These are phyloP conservation scores for Nebria salina DNA, from an alignment of 2,888 invertebrate genomes.

Conservation along the genomic window DNA sequence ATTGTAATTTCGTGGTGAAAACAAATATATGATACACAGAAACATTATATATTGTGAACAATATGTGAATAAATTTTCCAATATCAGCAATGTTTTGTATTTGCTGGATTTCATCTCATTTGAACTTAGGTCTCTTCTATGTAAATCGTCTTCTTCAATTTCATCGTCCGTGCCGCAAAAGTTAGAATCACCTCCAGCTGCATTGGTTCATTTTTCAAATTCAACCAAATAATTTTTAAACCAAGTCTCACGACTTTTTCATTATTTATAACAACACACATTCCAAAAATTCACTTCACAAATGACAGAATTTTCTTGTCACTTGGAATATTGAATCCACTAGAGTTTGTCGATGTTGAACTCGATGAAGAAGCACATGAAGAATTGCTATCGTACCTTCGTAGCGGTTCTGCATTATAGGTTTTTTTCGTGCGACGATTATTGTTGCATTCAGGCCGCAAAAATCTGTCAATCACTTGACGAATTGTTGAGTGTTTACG, in stretches of 20 bases:
- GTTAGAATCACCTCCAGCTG: no score
- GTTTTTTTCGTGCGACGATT: slow-evolving; percentile 43
- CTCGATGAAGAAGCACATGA: slow-evolving; percentile 46
- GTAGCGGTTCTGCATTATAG: slow-evolving; percentile 37
- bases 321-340: slow-evolving; percentile 32
- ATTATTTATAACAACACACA: neutral
- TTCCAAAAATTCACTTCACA: slow-evolving; percentile 6
- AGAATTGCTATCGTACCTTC: slow-evolving; percentile 48
- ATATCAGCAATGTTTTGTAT: no score
- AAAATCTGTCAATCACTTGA: slow-evolving; percentile 72
- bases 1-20: neutral
- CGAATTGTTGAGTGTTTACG: slow-evolving; percentile 75
- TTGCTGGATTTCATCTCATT: no score
- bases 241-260: neutral
- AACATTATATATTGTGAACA: no score
- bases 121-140: no score
- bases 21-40: no score
- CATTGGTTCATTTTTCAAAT: neutral
- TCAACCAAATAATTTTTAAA: neutral
- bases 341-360: slow-evolving; percentile 37
- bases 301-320: slow-evolving; percentile 11
- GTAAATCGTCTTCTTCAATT: no score
- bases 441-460: slow-evolving; percentile 63
- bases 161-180: no score
- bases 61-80: no score